Percentiles rank a stretch among this genome's conserved stretches.
phyloP scores from a whole-genome alignment of 2,888 invertebrate genomes.

The Priapulus caudatus region DNA sequence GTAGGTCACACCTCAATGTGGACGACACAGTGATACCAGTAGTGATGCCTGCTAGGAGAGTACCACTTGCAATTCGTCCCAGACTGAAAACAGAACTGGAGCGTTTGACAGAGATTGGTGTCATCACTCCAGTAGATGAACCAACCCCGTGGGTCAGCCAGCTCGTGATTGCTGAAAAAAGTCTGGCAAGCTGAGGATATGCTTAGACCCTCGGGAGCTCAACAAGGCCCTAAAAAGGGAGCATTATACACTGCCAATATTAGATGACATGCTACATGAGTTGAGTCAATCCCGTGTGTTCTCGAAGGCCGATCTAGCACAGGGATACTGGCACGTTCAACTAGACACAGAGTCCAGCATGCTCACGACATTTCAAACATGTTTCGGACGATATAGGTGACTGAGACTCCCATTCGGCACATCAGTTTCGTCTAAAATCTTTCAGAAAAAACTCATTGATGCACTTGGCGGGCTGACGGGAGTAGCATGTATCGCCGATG shows the following conservation, averaged over 20 bases:
- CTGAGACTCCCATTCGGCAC: not conserved
- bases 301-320: not conserved
- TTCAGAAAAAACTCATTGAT: not conserved
- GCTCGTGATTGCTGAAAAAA: not conserved
- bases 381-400: not conserved
- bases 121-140: not conserved
- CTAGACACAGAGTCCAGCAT: not conserved
- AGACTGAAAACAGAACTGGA: not conserved
- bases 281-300: not conserved
- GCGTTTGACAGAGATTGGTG: too few relatives aligned
- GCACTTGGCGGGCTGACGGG: not conserved
- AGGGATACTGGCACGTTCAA: not conserved
- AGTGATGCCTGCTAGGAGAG: not conserved
- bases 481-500: too few relatives aligned
- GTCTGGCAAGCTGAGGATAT: not conserved
- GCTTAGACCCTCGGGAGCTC: not conserved
- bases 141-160: not conserved
- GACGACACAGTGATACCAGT: too few relatives aligned
- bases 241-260: slow-evolving; percentile 1
- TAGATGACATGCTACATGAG: not conserved
- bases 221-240: not conserved
- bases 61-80: not conserved
- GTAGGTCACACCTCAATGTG: too few relatives aligned
- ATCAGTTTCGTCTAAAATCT: not conserved
- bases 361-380: not conserved